Base-by-base conservation (phyloP, 2,888 invertebrate genomes). In the Lissonota sp. region DNA sequence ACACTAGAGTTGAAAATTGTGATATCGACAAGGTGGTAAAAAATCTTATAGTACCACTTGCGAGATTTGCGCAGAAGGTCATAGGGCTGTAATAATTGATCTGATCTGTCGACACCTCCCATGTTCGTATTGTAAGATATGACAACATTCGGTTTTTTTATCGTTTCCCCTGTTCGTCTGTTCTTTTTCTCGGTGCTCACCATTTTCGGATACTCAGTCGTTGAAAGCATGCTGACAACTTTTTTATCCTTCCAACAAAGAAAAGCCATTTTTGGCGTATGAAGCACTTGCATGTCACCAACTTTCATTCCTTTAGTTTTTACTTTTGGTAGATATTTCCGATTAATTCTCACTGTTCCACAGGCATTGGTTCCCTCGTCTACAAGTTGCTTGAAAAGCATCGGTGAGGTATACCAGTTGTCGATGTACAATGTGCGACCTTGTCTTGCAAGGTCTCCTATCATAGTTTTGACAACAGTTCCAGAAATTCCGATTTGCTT, bases 1-100 rank as follows among this genome's bases (percentile, higher is more conserved):
- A 58, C 71, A 62, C 6, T n/a, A 64, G 63, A 57, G 40, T 73
- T 73, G 14, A 42, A 63, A 26, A 73, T 53, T 16, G 55, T 42
- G 26, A 55, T 63, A 55, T 73, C 73, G 5, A 64, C n/a, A 10
- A 73, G 64, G 55, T 64, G 12, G 57, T 53, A 73, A 64, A 73
- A 73, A 74, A 63, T 55, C 10, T 74, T 64, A n/a, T 57, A 46
- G 44, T 74, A 74, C 8, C 6, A 64, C 44, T 74, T 74, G 10
- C 26, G 14, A 4, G 53, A 42, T 74, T 63, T 74, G 1, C 74
- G 64, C 6, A 57, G 37, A 46, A 57, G 44, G 26, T 64, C 12
- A 44, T 74, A 74, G 44, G 42, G 57, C 26, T 62, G 64, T 12
- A 66, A 14, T 8, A 51, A 44, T 26, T 57, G 55, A 57, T 74